Conservation (phyloP, 2,888 invertebrate genomes). For the Taenaris catops region DNA sequence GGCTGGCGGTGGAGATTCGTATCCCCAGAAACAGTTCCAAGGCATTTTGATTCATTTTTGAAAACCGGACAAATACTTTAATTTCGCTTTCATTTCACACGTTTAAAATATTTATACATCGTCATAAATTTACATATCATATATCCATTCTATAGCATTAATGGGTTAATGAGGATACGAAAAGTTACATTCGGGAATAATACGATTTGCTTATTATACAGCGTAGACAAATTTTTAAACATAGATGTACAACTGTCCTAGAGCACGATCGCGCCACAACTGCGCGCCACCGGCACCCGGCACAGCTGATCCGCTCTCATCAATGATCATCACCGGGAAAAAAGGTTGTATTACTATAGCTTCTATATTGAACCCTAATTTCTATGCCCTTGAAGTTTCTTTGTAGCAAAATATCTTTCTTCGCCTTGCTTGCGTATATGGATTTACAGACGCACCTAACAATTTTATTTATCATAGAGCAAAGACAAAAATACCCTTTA, state of each 20-base stretch:
- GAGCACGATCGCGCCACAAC: slow-evolving; percentile 44
- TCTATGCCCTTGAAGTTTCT: neutral
- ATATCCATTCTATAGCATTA: neutral
- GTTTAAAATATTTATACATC: neutral
- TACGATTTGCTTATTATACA: slow-evolving; percentile 1
- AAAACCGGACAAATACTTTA: slow-evolving; percentile 10
- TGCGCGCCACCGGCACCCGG: slow-evolving; percentile 32
- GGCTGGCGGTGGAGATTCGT: slow-evolving; percentile 58
- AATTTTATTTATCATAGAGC: no score
- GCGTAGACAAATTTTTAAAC: slow-evolving; percentile 2
- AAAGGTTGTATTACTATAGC: slow-evolving; percentile 6
- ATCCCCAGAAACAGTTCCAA: slow-evolving; percentile 74
- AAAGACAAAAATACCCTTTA: no score
- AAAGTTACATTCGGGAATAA: neutral
- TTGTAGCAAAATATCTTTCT: no score
- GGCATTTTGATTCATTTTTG: slow-evolving; percentile 56
- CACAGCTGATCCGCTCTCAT: slow-evolving; percentile 40
- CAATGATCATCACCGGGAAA: slow-evolving; percentile 20
- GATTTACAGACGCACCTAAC: no score
- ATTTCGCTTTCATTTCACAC: slow-evolving; percentile 9
- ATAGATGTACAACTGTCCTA: slow-evolving; percentile 34
- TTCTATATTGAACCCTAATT: neutral
- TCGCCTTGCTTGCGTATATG: no score
- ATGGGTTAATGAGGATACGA: neutral
- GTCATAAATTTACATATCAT: neutral